Conservation (phyloP, 2,888 invertebrate species). For the Odontothrips loti region DNA sequence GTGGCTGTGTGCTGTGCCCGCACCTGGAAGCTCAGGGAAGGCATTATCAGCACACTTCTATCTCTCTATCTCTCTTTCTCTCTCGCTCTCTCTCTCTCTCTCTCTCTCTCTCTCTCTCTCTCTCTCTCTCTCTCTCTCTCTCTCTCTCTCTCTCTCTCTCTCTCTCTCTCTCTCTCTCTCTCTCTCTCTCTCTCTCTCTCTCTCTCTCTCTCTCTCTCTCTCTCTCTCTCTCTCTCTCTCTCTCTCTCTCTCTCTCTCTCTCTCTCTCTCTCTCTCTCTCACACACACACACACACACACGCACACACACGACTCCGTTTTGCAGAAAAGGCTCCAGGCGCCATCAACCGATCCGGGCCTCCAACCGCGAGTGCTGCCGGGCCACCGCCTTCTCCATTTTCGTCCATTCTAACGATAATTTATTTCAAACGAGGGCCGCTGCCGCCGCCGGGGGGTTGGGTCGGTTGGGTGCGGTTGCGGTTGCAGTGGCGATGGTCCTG, state of each 20-base stretch:
- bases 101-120: too few species aligned
- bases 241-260: constrained; percentile 1
- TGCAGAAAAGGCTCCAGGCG: background rate
- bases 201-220: background rate
- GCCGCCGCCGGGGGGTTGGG: background rate
- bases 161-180: background rate
- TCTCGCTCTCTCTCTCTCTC: too few species aligned
- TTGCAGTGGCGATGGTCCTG: too few species aligned
- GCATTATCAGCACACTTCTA: too few species aligned
- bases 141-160: background rate
- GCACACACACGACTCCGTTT: background rate
- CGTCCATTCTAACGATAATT: constrained; percentile 12
- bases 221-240: background rate
- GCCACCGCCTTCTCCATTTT: background rate
- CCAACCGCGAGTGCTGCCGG: background rate
- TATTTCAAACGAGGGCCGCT: background rate
- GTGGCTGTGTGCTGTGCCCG: too few species aligned
- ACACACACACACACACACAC: background rate
- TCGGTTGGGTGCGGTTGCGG: too few species aligned
- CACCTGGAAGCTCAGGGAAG: too few species aligned
- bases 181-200: background rate
- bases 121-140: background rate
- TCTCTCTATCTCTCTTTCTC: too few species aligned
- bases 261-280: background rate
- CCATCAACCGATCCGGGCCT: too few species aligned